These are phyloP conservation scores for Onychomys leucogaster DNA, from an alignment of 2,797 vertebrate species.

Conservation along the genomic window DNA sequence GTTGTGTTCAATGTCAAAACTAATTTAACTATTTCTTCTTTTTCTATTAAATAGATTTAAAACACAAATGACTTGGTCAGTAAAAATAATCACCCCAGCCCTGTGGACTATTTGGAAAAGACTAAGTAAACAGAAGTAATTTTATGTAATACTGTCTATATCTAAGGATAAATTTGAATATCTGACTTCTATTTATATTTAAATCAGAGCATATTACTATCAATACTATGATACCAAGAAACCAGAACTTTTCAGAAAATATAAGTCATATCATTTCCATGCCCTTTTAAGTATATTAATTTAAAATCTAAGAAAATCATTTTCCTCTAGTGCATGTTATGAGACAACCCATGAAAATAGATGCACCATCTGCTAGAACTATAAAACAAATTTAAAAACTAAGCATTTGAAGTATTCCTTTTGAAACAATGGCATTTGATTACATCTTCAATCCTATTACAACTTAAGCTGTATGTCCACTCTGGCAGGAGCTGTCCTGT, in stretches of 20 bases:
- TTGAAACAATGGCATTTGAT: slow-evolving; percentile 71
- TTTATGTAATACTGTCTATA: neutral
- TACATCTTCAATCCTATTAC: slow-evolving; percentile 70
- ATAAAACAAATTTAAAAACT: slow-evolving; percentile 81
- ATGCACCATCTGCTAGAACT: slow-evolving; percentile 66
- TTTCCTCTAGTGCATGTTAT: slow-evolving; percentile 43
- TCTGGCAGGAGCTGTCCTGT: slow-evolving; percentile 69
- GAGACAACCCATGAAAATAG: slow-evolving; percentile 75
- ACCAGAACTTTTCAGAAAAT: neutral
- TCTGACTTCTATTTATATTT: slow-evolving; percentile 2
- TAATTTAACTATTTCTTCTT: neutral
- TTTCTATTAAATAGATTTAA: neutral
- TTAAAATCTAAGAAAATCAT: slow-evolving; percentile 54
- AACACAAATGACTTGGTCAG: neutral
- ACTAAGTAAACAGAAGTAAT: neutral
- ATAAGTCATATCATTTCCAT: slow-evolving; percentile 37
- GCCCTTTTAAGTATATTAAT: slow-evolving; percentile 55
- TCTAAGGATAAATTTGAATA: slow-evolving; percentile 18
- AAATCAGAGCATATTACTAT: neutral
- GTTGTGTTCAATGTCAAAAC: neutral
- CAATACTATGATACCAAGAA: neutral
- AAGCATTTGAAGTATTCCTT: slow-evolving; percentile 78
- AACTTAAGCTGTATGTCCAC: slow-evolving; percentile 59
- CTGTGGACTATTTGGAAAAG: neutral
- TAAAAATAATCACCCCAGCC: neutral